Percentiles rank a stretch among this genome's conserved stretches.
These are phyloP conservation scores for Zoanthus sansibaricus DNA, from an alignment of 92 coral and sea anemone species.

Conservation along the genomic window DNA sequence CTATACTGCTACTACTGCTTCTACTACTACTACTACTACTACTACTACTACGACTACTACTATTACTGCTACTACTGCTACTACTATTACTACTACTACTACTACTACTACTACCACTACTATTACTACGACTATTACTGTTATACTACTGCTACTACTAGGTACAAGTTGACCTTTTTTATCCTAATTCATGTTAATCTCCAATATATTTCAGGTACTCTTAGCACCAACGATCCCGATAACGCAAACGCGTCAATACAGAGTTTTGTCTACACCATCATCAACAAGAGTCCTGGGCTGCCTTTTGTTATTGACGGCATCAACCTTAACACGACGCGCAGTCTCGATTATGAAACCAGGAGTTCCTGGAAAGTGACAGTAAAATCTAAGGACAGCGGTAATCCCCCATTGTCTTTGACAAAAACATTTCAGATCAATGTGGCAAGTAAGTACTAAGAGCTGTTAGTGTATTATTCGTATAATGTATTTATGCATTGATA, in stretches of 20 bases:
- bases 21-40: too few species aligned
- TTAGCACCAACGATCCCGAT: constrained; percentile 88
- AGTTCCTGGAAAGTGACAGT: constrained; percentile 79
- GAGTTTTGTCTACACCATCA: constrained; percentile 69
- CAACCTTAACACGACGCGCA: constrained; percentile 72
- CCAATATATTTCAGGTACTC: constrained; percentile 57
- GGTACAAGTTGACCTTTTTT: too few species aligned
- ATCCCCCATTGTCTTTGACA: constrained; percentile 66
- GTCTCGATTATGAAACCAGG: constrained; percentile 72
- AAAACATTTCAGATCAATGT: constrained; percentile 69
- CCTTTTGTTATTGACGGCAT: constrained; percentile 76
- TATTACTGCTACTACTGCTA: too few species aligned
- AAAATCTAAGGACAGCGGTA: constrained; percentile 11
- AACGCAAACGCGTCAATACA: constrained; percentile 72
- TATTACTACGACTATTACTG: too few species aligned
- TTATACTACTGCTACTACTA: too few species aligned
- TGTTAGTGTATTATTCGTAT: background rate
- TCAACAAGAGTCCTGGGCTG: constrained; percentile 65
- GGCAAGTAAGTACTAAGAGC: constrained; percentile 37
- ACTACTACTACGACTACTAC: too few species aligned
- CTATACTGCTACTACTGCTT: too few species aligned
- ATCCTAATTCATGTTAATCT: too few species aligned
- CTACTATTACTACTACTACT: too few species aligned
- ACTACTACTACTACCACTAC: too few species aligned
- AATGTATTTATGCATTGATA: background rate